phyloP scores from a whole-genome alignment of 2,797 vertebrate genomes.

The Gambelia wislizenii region DNA sequence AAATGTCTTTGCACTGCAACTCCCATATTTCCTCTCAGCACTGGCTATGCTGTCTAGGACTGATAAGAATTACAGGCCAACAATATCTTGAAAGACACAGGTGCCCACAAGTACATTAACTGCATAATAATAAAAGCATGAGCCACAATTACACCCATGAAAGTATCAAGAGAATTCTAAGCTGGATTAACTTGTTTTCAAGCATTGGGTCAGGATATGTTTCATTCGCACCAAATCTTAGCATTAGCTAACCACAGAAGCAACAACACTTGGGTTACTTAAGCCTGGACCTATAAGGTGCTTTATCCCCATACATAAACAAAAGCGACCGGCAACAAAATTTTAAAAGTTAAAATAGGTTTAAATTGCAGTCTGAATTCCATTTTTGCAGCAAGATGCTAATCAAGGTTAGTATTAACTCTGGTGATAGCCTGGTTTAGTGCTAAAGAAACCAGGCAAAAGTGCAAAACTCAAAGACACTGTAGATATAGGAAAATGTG shows the following conservation, averaged over 20 bases:
- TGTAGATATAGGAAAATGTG: no score
- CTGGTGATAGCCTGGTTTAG: neutral
- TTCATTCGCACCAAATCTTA: neutral
- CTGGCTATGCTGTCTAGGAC: neutral
- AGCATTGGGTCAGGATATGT: neutral
- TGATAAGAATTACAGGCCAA: neutral
- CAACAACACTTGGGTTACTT: neutral
- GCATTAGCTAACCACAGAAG: neutral
- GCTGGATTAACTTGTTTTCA: neutral
- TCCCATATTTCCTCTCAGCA: neutral
- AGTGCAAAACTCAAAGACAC: no score
- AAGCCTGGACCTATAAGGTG: neutral
- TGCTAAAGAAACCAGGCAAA: neutral
- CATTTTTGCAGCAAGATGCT: neutral
- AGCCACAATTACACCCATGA: neutral
- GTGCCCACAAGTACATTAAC: no score
- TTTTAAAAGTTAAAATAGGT: no score
- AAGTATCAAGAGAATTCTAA: neutral
- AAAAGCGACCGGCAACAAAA: no score
- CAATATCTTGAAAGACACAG: no score
- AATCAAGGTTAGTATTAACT: neutral
- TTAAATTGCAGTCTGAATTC: neutral
- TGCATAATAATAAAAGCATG: neutral
- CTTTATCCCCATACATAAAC: no score
- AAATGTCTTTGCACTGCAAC: neutral